Conservation (phyloP, 2,888 invertebrate genomes). For the Tortrix viridana region DNA sequence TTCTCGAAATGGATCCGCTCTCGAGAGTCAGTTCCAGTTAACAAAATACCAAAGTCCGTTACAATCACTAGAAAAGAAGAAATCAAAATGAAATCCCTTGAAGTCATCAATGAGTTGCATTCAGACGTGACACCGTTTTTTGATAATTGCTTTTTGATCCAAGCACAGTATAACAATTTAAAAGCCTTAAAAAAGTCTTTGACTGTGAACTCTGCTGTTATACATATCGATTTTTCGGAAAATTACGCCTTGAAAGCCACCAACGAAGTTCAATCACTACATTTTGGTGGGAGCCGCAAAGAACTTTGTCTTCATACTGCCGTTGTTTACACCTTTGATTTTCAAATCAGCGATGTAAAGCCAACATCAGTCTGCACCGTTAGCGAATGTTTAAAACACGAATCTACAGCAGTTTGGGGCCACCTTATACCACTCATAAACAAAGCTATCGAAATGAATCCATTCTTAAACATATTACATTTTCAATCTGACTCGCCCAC, state of each 20-base stretch:
- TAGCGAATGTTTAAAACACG: slow-evolving; percentile 27
- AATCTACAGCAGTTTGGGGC: slow-evolving; percentile 30
- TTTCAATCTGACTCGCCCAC: slow-evolving; percentile 30
- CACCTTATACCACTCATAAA: slow-evolving; percentile 30
- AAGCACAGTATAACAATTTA: neutral
- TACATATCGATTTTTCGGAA: slow-evolving; percentile 45
- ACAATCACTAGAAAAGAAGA: slow-evolving; percentile 3
- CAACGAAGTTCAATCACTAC: slow-evolving; percentile 42
- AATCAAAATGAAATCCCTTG: neutral
- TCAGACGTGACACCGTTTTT: neutral
- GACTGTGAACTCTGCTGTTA: slow-evolving; percentile 13
- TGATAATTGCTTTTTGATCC: neutral
- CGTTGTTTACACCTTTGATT: slow-evolving; percentile 28
- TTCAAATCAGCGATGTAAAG: neutral
- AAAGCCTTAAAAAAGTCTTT: neutral
- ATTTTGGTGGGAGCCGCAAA: slow-evolving; percentile 43
- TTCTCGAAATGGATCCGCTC: neutral
- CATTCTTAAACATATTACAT: slow-evolving; percentile 17
- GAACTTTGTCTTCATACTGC: slow-evolving; percentile 44
- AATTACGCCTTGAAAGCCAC: slow-evolving; percentile 44
- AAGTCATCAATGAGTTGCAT: neutral
- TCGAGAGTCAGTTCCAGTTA: neutral
- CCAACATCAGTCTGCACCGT: slow-evolving; percentile 27
- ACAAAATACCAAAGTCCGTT: neutral
- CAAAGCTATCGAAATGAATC: slow-evolving; percentile 7